Conservation (phyloP, 2,888 invertebrate genomes). For the Lasioglossum marginatum region DNA sequence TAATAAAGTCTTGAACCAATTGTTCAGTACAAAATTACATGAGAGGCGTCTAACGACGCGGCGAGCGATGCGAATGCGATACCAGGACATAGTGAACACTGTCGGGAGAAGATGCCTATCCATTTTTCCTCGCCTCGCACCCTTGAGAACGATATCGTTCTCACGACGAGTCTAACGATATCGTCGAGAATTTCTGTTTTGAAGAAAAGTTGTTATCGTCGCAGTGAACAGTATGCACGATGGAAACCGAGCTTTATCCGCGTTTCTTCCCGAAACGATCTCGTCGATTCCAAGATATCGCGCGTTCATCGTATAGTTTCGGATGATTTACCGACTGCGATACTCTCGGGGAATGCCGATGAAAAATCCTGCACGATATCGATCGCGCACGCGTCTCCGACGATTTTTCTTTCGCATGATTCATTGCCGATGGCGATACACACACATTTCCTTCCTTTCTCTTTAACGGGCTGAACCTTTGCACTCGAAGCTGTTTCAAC, state of each 20-base stretch:
- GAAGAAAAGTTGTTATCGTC: not conserved
- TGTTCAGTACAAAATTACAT: too few relatives aligned
- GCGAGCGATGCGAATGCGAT: too few relatives aligned
- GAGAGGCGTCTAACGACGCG: too few relatives aligned
- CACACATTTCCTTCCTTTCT: too few relatives aligned
- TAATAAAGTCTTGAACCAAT: too few relatives aligned
- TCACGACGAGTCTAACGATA: not conserved
- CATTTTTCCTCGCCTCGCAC: not conserved
- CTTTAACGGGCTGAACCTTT: too few relatives aligned
- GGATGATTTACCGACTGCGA: not conserved
- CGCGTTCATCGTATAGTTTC: not conserved
- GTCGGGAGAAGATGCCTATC: not conserved
- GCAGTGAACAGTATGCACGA: not conserved
- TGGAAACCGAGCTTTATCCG: not conserved
- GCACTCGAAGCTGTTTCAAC: too few relatives aligned
- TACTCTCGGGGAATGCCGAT: not conserved
- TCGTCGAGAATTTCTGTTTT: not conserved
- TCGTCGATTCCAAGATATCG: constrained; percentile 1
- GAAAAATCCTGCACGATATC: not conserved
- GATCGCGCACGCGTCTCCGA: not conserved
- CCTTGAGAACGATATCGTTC: not conserved
- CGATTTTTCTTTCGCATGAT: not conserved
- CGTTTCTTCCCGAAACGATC: not conserved
- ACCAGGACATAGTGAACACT: too few relatives aligned
- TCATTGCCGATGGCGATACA: not conserved